These are phyloP conservation scores for Rhabdomys pumilio DNA, from an alignment of 2,797 vertebrate species.

Conservation along the genomic window DNA sequence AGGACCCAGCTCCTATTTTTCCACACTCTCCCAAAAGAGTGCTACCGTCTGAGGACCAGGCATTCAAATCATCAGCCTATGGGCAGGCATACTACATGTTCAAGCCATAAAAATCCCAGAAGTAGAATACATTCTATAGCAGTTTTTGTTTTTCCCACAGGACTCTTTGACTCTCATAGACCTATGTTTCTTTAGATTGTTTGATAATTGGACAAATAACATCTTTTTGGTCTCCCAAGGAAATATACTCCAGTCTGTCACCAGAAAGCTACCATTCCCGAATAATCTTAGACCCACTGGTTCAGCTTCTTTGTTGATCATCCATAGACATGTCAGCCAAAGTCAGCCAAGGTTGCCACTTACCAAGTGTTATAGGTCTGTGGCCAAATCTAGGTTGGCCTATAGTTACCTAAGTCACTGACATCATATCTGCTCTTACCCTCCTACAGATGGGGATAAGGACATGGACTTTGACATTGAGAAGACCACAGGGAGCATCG, in stretches of 20 bases:
- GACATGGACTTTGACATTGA: constrained; percentile 98
- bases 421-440: neutral
- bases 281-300: neutral
- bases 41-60: neutral
- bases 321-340: neutral
- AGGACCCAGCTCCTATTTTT: neutral
- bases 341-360: too few species aligned
- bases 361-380: neutral
- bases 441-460: constrained; percentile 93
- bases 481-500: constrained; percentile 94
- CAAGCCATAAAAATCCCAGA: neutral
- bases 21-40: neutral
- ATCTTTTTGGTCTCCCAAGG: neutral
- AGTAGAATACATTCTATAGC: neutral
- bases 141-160: neutral
- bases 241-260: neutral
- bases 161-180: neutral
- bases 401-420: neutral
- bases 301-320: neutral
- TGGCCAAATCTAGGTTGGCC: neutral
- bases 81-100: neutral
- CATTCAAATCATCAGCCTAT: neutral
- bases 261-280: neutral
- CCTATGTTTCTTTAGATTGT: neutral
- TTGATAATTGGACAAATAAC: constrained; percentile 1